phyloP scores from a whole-genome alignment of 2,113 vertebrate genomes.

The Eupsittula cactorum region DNA sequence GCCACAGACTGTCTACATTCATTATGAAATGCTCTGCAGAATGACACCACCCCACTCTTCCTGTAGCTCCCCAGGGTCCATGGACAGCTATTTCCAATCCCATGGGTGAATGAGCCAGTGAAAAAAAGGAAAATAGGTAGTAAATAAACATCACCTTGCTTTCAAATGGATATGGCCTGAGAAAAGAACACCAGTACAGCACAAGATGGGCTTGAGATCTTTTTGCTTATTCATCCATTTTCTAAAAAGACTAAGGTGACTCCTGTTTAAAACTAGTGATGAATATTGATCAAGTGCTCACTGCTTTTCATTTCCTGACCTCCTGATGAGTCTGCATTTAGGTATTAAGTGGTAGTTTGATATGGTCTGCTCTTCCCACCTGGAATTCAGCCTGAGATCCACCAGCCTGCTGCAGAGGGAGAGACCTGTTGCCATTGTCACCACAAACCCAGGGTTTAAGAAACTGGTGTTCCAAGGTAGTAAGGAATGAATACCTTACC shows the following conservation, averaged over 20 bases:
- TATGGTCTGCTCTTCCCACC: not conserved
- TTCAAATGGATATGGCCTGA: not conserved
- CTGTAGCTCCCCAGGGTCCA: not conserved
- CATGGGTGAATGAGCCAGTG: not conserved
- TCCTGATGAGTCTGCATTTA: not conserved
- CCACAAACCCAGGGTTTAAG: not conserved
- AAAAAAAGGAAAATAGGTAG: not conserved
- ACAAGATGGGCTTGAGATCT: not conserved
- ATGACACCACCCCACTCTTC: not conserved
- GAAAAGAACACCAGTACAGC: not conserved
- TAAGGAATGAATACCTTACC: not conserved
- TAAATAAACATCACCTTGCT: not conserved
- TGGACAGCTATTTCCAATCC: not conserved
- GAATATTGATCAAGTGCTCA: not conserved
- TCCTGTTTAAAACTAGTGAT: not conserved
- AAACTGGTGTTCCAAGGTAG: not conserved
- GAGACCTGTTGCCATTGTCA: not conserved
- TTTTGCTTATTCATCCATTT: slow-evolving; percentile 29
- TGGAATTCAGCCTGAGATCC: not conserved
- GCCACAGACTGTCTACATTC: not conserved
- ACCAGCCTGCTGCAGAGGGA: not conserved
- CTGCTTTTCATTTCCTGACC: not conserved
- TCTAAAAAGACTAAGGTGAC: not conserved
- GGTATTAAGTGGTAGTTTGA: not conserved
- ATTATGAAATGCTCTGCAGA: not conserved